A percentile compares a stretch with the other conserved stretches of the same genome.
These are phyloP conservation scores for Eptesicus fuscus DNA, from an alignment of 2,113 vertebrate species.

Conservation along the genomic window DNA sequence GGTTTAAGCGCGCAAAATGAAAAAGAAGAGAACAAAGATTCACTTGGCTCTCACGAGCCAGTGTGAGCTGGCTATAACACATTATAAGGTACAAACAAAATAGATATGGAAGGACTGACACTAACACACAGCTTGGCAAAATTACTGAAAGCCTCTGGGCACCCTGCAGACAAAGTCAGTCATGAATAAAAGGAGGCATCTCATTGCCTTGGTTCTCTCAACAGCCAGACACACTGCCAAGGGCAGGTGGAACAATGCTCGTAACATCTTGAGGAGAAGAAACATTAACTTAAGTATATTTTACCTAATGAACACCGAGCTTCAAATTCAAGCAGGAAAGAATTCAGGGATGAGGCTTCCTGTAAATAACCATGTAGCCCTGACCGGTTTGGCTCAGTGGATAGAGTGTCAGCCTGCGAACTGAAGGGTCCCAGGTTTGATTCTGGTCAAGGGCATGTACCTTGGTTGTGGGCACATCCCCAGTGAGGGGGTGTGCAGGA, in stretches of 20 bases:
- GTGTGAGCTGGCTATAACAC: neutral
- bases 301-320: neutral
- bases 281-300: neutral
- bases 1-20: neutral
- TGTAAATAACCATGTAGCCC: neutral
- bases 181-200: neutral
- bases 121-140: neutral
- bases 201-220: neutral
- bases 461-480: too few species aligned
- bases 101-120: neutral
- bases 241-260: too few species aligned
- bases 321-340: neutral
- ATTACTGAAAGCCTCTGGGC: neutral
- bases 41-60: neutral
- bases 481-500: too few species aligned
- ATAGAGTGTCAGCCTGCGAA: too few species aligned
- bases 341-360: neutral
- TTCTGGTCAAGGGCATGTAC: too few species aligned
- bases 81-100: neutral
- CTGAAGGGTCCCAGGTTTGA: too few species aligned
- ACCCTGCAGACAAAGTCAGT: neutral
- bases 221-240: neutral
- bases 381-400: too few species aligned
- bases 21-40: neutral
- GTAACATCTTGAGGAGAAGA: neutral